These are phyloP conservation scores for Globodera ellingtonae DNA, from an alignment of 1,140 invertebrate species.

Conservation along the genomic window DNA sequence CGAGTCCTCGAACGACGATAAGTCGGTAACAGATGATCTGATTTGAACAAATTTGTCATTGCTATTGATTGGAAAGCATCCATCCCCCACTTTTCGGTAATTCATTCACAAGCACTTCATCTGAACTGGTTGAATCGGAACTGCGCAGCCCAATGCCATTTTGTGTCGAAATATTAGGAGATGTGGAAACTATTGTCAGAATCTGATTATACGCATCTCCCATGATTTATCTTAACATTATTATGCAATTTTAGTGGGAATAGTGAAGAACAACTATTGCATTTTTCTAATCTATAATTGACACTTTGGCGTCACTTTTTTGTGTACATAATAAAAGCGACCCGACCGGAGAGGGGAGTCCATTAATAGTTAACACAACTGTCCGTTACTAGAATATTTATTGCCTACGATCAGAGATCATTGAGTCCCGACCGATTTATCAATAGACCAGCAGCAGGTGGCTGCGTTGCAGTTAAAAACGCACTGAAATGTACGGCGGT, in stretches of 20 bases:
- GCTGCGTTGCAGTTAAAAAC: too few species aligned
- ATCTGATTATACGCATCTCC: neutral
- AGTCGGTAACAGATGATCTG: constrained; percentile 12
- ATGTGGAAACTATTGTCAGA: neutral
- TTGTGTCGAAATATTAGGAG: too few species aligned
- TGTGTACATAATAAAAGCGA: neutral
- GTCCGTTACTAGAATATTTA: too few species aligned
- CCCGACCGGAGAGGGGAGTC: too few species aligned
- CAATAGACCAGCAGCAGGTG: too few species aligned
- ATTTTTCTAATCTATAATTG: neutral
- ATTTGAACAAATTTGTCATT: neutral
- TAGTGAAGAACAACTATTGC: neutral
- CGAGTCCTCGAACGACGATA: constrained; percentile 12
- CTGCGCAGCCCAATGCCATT: neutral
- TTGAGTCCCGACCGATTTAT: too few species aligned
- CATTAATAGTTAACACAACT: too few species aligned
- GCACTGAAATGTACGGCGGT: too few species aligned
- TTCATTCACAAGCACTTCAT: constrained; percentile 8
- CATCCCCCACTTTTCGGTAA: neutral
- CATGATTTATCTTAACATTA: neutral
- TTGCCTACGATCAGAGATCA: too few species aligned
- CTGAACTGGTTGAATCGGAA: constrained; percentile 3
- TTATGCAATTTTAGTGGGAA: neutral
- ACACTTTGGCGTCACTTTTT: neutral
- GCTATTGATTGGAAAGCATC: neutral